phyloP scores from a whole-genome alignment of 2,797 vertebrate species.

The Melanotaenia maccullochi region DNA sequence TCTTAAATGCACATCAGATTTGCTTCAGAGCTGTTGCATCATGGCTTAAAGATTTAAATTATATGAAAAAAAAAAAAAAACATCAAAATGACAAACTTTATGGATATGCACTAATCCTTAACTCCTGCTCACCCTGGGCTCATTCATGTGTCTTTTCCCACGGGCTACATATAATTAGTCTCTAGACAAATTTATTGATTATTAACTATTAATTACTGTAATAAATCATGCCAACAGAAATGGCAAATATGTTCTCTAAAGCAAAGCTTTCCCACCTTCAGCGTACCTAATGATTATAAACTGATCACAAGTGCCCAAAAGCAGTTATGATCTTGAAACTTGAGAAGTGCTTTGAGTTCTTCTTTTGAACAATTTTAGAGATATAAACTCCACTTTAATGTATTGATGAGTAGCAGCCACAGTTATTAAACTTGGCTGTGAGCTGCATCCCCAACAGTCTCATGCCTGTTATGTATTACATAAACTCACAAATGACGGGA shows the following conservation, averaged over 20 bases:
- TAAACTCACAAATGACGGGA: slow-evolving; percentile 64
- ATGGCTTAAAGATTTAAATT: neutral
- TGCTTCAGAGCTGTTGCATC: neutral
- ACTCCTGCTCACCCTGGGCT: neutral
- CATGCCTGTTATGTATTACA: slow-evolving; percentile 53
- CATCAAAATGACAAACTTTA: neutral
- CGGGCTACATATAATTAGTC: neutral
- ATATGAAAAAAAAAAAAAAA: neutral
- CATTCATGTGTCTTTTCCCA: neutral
- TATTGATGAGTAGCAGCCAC: slow-evolving; percentile 26
- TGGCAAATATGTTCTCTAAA: neutral
- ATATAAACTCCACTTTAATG: slow-evolving; percentile 10
- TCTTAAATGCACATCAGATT: neutral
- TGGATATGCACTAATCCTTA: neutral
- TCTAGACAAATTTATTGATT: neutral
- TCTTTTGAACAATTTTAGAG: neutral
- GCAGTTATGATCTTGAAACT: neutral
- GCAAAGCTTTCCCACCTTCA: neutral
- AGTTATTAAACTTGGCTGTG: slow-evolving; percentile 38
- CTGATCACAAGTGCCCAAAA: neutral
- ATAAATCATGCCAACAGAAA: neutral
- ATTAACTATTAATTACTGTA: neutral
- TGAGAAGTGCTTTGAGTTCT: neutral
- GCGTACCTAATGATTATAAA: neutral
- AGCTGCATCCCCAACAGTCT: slow-evolving; percentile 42